phyloP scores from a whole-genome alignment of 2,888 invertebrate genomes.

The Latheticus oryzae region DNA sequence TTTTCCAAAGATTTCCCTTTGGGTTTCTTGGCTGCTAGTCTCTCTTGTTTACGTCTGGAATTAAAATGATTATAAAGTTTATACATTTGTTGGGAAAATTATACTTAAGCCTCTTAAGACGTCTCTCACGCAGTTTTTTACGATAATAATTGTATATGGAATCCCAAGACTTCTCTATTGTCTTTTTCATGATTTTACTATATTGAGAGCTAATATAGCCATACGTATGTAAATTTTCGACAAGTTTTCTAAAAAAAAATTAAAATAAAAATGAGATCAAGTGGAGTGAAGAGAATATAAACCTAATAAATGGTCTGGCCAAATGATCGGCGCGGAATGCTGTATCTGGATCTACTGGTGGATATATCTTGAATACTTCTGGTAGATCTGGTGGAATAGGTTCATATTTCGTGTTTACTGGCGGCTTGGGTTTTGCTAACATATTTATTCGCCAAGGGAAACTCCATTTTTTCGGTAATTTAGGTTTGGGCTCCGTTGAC shows the following conservation, averaged over 20 bases:
- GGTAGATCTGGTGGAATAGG: conserved; percentile 10
- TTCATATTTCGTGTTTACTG: conserved; percentile 1
- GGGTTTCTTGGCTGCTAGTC: conserved; percentile 25
- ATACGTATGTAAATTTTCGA: conserved; percentile 42
- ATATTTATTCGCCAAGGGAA: conserved; percentile 27
- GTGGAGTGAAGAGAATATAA: too few relatives aligned
- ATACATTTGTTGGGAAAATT: too few relatives aligned
- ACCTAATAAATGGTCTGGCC: conserved; percentile 21
- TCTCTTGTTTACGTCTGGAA: conserved; percentile 4
- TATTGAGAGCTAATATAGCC: conserved; percentile 35
- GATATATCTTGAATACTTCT: conserved; percentile 3
- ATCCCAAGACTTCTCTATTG: conserved; percentile 49
- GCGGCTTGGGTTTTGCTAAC: conserved; percentile 13
- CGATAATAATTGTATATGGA: conserved; percentile 55
- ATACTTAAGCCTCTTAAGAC: conserved; percentile 46
- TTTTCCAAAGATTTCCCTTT: conserved; percentile 40
- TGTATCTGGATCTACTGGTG: conserved; percentile 6
- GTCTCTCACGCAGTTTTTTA: conserved; percentile 46
- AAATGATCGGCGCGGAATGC: conserved; percentile 24
- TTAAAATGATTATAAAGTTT: neutral
- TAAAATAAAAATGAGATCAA: neutral
- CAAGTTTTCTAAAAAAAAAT: conserved; percentile 41
- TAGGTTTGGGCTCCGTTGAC: neutral
- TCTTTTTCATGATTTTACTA: conserved; percentile 42
- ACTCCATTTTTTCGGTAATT: conserved; percentile 7